Conservation (phyloP, 2,797 vertebrate species). For the Parotocinclus haroldoi region DNA sequence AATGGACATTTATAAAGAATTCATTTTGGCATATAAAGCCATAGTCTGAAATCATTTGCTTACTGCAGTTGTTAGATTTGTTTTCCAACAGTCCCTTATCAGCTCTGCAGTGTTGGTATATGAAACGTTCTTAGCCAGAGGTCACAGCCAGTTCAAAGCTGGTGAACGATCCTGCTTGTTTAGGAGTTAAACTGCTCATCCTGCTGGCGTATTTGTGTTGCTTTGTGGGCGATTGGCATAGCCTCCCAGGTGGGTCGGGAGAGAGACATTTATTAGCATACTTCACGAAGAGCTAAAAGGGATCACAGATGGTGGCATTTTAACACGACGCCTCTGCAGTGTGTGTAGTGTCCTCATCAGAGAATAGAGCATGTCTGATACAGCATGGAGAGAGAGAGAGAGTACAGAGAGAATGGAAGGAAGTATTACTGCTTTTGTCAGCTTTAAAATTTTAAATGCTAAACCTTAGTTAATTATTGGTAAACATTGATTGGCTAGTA, state of each 20-base stretch:
- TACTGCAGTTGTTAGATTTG: no score
- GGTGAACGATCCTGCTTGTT: conserved; percentile 7
- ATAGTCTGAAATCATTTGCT: no score
- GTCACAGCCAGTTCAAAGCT: background rate
- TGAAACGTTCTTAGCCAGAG: background rate
- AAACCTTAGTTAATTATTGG: no score
- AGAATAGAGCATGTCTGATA: background rate
- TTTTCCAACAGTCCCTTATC: background rate
- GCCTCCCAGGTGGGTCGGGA: background rate
- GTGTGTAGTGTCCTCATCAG: conserved; percentile 9
- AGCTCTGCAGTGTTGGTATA: conserved; percentile 9
- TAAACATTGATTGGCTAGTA: no score
- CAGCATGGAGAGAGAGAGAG: background rate
- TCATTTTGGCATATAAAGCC: no score
- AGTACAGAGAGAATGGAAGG: background rate
- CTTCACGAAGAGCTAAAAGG: conserved; percentile 22
- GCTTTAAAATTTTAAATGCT: no score
- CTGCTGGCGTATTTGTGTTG: background rate
- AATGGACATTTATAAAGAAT: no score
- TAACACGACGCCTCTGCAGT: conserved; percentile 22
- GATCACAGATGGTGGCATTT: conserved; percentile 39
- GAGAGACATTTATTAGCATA: conserved; percentile 29
- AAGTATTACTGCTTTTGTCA: no score
- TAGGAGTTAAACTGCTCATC: background rate
- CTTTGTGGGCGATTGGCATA: conserved; percentile 4